A percentile compares a stretch with the other conserved stretches of the same genome.
These are phyloP conservation scores for Fundulus diaphanus DNA, from an alignment of 2,797 vertebrate genomes.

Conservation along the genomic window DNA sequence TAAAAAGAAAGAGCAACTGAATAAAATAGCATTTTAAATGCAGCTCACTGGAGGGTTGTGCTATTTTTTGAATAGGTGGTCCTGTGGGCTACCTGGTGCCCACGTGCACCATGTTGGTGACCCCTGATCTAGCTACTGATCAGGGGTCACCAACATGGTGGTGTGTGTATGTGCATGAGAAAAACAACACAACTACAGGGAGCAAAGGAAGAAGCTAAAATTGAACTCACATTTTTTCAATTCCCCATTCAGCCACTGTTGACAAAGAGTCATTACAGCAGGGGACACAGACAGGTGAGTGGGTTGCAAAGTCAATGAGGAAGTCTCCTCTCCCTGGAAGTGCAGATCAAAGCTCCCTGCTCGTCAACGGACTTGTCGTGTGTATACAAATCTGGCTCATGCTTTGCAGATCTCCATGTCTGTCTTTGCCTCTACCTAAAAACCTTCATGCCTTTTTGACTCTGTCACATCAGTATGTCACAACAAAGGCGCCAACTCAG, in stretches of 20 bases:
- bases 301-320: conserved; percentile 59
- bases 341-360: conserved; percentile 72
- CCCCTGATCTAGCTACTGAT: too few species aligned
- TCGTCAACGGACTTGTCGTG: conserved; percentile 57
- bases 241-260: conserved; percentile 3
- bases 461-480: conserved; percentile 40
- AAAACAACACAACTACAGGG: neutral
- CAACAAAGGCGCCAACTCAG: conserved; percentile 27
- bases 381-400: conserved; percentile 46
- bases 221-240: neutral
- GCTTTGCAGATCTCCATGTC: conserved; percentile 38
- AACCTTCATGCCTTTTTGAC: conserved; percentile 27
- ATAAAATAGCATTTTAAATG: too few species aligned
- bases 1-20: too few species aligned
- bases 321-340: conserved; percentile 61
- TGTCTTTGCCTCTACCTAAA: conserved; percentile 28
- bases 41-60: too few species aligned
- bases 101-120: neutral
- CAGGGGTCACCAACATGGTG: too few species aligned
- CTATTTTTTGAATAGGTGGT: too few species aligned
- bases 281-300: conserved; percentile 72
- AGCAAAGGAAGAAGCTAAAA: neutral
- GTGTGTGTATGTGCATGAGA: neutral
- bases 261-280: conserved; percentile 42
- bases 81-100: too few species aligned